Conservation (phyloP, 2,113 vertebrate species). For the Chiloscyllium plagiosum region DNA sequence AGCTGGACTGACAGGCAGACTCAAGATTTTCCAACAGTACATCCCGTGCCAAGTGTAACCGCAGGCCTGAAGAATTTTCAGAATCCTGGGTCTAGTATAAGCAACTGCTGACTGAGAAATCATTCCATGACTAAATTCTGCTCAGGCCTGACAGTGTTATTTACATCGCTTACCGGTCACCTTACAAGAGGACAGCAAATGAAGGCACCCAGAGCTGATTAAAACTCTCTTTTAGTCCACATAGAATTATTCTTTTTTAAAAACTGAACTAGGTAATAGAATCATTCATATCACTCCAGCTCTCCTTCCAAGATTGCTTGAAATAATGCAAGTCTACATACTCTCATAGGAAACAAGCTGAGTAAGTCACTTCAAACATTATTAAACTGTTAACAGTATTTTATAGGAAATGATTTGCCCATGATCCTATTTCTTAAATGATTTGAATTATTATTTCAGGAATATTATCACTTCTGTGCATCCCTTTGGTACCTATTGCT, state of each 20-base stretch:
- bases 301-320: neutral
- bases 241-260: neutral
- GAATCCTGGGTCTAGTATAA: too few species aligned
- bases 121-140: constrained; percentile 24
- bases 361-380: neutral
- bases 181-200: constrained; percentile 1
- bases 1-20: neutral
- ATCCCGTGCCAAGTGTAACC: constrained; percentile 24
- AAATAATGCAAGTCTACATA: neutral
- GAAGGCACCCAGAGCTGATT: neutral
- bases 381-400: neutral
- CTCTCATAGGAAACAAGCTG: too few species aligned
- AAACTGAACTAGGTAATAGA: neutral
- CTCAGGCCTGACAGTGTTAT: neutral
- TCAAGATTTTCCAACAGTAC: constrained; percentile 8
- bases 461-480: neutral
- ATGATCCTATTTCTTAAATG: neutral
- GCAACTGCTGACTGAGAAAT: constrained; percentile 28
- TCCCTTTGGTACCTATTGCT: neutral
- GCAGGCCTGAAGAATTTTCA: constrained; percentile 30
- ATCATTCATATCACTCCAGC: neutral
- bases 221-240: neutral
- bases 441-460: neutral
- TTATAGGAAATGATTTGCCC: neutral
- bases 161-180: neutral